These are phyloP conservation scores for Sceloporus tristichus DNA, from an alignment of 2,113 vertebrate genomes.

Conservation along the genomic window DNA sequence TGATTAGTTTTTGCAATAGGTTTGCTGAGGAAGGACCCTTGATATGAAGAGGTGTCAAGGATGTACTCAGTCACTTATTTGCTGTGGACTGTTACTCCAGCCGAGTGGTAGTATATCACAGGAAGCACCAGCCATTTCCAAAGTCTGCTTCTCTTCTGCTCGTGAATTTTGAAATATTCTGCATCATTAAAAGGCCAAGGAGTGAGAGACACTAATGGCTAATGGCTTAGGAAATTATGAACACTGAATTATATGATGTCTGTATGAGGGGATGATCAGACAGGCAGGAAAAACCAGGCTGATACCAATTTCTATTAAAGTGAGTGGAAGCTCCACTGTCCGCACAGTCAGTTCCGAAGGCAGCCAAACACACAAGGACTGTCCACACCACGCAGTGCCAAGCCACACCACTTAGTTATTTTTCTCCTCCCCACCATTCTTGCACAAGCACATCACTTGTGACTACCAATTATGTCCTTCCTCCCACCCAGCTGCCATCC, in stretches of 20 bases:
- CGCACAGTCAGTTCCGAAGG: no score
- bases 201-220: accelerated
- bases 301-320: no score
- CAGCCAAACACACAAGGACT: no score
- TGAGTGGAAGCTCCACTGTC: no score
- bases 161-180: accelerated
- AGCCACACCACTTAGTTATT: no score
- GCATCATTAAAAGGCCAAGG: neutral
- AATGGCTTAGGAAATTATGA: neutral
- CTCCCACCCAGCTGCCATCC: no score
- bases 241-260: neutral
- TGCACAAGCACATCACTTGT: no score
- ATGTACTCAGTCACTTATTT: constrained; percentile 51
- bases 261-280: neutral
- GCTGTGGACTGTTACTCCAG: constrained; percentile 42
- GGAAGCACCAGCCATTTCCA: neutral
- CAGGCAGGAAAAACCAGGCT: no score
- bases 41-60: constrained; percentile 43
- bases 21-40: constrained; percentile 45
- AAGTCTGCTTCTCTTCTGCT: neutral
- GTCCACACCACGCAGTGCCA: no score
- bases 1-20: constrained; percentile 57
- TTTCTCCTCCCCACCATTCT: no score
- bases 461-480: no score
- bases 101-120: constrained; percentile 15